A percentile compares a stretch with the other conserved stretches of the same genome.
These are phyloP conservation scores for Burhinus bistriatus DNA, from an alignment of 2,113 vertebrate genomes.

Conservation along the genomic window DNA sequence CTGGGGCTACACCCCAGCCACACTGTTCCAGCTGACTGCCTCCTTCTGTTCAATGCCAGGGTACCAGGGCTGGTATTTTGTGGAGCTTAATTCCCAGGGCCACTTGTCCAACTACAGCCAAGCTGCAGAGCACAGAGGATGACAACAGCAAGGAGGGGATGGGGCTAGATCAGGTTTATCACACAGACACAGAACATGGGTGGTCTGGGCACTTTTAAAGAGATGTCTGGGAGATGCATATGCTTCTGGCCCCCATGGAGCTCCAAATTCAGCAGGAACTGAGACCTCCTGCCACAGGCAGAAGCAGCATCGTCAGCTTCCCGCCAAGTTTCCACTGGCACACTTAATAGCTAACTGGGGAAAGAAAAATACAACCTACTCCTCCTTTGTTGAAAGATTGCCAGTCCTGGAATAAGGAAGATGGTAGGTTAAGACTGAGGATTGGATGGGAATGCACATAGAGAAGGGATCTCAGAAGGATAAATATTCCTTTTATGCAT, in stretches of 20 bases:
- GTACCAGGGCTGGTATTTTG: background rate
- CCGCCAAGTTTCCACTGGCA: conserved; percentile 63
- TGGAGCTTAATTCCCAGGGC: background rate
- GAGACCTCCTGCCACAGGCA: background rate
- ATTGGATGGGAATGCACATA: conserved; percentile 17
- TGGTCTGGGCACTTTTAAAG: background rate
- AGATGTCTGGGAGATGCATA: background rate
- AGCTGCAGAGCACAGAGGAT: background rate
- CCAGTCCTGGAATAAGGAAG: conserved; percentile 36
- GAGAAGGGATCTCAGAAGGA: conserved; percentile 20
- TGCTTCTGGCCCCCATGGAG: background rate
- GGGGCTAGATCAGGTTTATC: background rate
- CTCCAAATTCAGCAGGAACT: background rate
- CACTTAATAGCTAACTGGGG: conserved; percentile 39
- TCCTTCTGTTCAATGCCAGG: background rate
- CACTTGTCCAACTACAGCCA: background rate
- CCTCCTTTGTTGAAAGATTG: conserved; percentile 45
- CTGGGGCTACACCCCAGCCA: background rate
- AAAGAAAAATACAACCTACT: conserved; percentile 57
- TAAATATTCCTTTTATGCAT: background rate
- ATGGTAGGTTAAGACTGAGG: conserved; percentile 22
- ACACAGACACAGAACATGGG: background rate
- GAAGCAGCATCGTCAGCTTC: conserved; percentile 19
- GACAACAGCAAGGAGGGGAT: background rate
- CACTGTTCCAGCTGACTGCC: background rate